Evolutionary conservation across 2,888 invertebrate genomes (phyloP).

Genomic region (Limnephilus marmoratus): DNA sequence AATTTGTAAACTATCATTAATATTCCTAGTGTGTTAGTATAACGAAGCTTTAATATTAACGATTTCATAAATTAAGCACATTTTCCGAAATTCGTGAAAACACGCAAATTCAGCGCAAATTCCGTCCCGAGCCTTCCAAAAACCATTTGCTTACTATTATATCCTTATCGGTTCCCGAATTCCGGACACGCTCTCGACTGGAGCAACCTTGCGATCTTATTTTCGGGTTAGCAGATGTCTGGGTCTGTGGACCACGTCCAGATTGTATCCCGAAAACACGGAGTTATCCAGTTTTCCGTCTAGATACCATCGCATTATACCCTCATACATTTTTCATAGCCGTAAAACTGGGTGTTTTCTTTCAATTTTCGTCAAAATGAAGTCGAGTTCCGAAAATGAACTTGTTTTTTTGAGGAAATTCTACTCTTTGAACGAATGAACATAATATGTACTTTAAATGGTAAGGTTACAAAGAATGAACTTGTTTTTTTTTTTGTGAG

Average conservation of each 20-base stretch:
- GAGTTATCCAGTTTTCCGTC: background rate
- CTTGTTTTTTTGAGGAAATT: background rate
- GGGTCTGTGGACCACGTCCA: background rate
- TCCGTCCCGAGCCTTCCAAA: background rate
- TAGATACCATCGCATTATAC: background rate
- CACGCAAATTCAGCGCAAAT: background rate
- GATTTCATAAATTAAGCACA: conserved; percentile 2
- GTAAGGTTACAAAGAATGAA: background rate
- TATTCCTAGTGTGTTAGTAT: background rate
- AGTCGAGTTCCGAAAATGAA: background rate
- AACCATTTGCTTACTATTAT: conserved; percentile 15
- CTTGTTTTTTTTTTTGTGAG: background rate
- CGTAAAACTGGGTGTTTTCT: background rate
- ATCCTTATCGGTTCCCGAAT: background rate
- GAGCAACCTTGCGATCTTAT: background rate
- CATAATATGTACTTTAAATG: background rate
- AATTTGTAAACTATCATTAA: background rate
- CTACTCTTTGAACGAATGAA: background rate
- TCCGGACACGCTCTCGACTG: background rate
- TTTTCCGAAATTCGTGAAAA: background rate
- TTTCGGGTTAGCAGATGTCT: background rate
- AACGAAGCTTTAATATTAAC: background rate
- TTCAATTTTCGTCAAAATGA: conserved; percentile 2
- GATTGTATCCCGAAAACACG: conserved; percentile 2
- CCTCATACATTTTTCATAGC: background rate